Base-by-base conservation (phyloP, 2,888 invertebrate species). In the Tenodera sinensis region DNA sequence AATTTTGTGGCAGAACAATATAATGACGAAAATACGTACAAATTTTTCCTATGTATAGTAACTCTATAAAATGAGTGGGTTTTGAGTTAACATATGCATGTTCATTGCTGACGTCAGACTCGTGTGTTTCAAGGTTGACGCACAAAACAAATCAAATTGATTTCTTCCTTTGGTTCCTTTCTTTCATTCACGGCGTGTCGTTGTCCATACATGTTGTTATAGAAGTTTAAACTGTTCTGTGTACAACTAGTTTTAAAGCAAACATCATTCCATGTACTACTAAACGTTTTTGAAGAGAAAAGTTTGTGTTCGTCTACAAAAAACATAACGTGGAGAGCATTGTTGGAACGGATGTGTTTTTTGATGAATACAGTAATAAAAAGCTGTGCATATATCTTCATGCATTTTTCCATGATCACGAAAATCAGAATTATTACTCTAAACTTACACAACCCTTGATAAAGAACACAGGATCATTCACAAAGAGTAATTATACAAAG, bases 341-440 rank as follows among this genome's bases (percentile, higher is more conserved):
- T 90, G 89, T 89, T 89, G 89, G 90, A 89, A 89, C 89, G 89
- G 88, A 89, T 89, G 93, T 94, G 94, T 94, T 95, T 94, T 94
- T 95, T 95, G 95, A 94, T 91, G 91, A 94, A 95, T 95, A 95
- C 95, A 95, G 95, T 95, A 95, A 95, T 95, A 95, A 95, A 86
- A 71, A 95, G 95, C 95, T 95, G 95, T 96, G 95, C 95, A 95
- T 96, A 95, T 95, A 96, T 95, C 95, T 95, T 54, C 34, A 85
- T 87, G 88, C 85, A 54, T 89, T 88, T 89, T 89, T 88, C 86
- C 86, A 86, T 86, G 81, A 71, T 86, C 86, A 81, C 81, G 30
- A 86, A 87, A 34, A 86, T 81, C 71, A n/a, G 27, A 25, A 27
- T 54, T 85, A 8, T 27, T 85, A 84, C 7, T 86, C 14, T 86